These are phyloP conservation scores for Dromas ardeola DNA, from an alignment of 2,113 vertebrate species.

Conservation along the genomic window DNA sequence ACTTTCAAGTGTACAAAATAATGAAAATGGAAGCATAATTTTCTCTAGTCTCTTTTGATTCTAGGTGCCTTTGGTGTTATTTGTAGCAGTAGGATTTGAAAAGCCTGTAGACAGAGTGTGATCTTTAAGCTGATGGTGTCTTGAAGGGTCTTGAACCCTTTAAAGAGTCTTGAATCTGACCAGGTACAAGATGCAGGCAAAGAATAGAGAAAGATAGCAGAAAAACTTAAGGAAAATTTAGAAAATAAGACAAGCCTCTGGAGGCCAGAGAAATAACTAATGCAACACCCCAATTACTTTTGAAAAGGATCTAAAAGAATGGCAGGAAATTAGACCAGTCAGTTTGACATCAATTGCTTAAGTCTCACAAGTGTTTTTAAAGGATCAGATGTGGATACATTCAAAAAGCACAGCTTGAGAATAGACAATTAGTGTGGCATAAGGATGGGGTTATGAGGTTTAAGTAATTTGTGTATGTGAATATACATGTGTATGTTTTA, in stretches of 20 bases:
- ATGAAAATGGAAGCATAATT: not conserved
- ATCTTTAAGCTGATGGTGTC: not conserved
- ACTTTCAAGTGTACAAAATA: not conserved
- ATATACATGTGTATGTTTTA: not conserved
- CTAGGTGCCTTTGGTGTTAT: not conserved
- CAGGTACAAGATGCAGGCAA: not conserved
- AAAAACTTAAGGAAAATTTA: slow-evolving; percentile 41
- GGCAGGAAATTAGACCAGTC: slow-evolving; percentile 67
- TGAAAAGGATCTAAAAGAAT: slow-evolving; percentile 64
- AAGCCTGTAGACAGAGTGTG: not conserved
- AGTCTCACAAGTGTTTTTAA: slow-evolving; percentile 66
- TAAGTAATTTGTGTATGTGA: slow-evolving; percentile 52
- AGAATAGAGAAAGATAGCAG: not conserved
- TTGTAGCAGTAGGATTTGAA: not conserved
- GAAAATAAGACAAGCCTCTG: not conserved
- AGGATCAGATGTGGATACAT: slow-evolving; percentile 61
- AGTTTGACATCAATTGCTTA: slow-evolving; percentile 66
- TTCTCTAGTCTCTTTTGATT: not conserved
- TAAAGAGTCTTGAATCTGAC: not conserved
- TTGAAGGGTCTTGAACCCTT: not conserved
- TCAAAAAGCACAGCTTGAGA: slow-evolving; percentile 68
- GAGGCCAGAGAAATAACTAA: slow-evolving; percentile 35
- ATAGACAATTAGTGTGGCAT: slow-evolving; percentile 53
- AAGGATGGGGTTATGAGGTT: slow-evolving; percentile 32
- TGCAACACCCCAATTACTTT: slow-evolving; percentile 63